Evolutionary conservation across 2,113 vertebrate species (phyloP).

Genomic region (Apodemus sylvaticus): DNA sequence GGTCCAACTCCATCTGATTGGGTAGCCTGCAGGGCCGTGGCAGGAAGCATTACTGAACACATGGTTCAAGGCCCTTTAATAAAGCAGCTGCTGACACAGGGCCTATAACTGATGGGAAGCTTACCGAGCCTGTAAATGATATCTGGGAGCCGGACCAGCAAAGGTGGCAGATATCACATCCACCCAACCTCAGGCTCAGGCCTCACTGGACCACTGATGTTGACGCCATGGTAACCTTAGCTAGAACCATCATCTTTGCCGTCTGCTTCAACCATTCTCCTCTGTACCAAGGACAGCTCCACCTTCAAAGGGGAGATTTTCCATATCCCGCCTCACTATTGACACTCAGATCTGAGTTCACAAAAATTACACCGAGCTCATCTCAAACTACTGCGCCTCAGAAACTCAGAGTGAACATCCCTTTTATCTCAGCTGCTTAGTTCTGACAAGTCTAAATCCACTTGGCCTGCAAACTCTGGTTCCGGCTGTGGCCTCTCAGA

Average conservation of each 20-base stretch:
- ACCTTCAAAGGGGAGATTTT: neutral
- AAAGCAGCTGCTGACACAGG: neutral
- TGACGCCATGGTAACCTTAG: neutral
- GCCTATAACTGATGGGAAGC: neutral
- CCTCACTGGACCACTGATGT: too few relatives aligned
- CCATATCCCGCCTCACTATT: neutral
- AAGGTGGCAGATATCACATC: too few relatives aligned
- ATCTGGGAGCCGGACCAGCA: neutral
- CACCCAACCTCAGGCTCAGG: neutral
- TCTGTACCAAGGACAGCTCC: neutral
- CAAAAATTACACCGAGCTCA: neutral
- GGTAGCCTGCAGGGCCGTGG: neutral
- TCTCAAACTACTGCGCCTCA: slow-evolving; percentile 18
- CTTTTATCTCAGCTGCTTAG: slow-evolving; percentile 46
- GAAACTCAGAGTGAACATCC: slow-evolving; percentile 23
- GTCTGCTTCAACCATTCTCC: neutral
- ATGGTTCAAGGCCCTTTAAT: neutral
- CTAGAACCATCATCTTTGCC: neutral
- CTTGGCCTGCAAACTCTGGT: slow-evolving; percentile 29
- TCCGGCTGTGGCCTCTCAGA: neutral
- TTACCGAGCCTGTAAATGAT: neutral
- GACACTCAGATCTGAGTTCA: slow-evolving; percentile 31
- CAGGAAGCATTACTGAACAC: neutral
- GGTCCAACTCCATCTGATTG: neutral
- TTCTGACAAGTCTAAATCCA: slow-evolving; percentile 51